phyloP scores from a whole-genome alignment of 2,797 vertebrate species.

The Onychomys leucogaster region DNA sequence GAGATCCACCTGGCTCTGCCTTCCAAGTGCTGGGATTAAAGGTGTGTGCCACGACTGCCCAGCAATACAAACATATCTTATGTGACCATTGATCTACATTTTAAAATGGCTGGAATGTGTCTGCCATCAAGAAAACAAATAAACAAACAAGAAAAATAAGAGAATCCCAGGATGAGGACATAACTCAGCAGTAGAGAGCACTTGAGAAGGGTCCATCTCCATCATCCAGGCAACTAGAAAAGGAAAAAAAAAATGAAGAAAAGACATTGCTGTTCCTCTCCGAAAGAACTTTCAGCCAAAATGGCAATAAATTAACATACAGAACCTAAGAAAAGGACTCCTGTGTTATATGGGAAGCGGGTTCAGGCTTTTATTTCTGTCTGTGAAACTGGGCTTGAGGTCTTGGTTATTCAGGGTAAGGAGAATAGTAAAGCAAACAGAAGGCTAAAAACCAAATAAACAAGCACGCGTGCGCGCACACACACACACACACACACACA shows the following conservation, averaged over 20 bases:
- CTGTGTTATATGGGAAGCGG: neutral
- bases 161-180: neutral
- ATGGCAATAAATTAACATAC: neutral
- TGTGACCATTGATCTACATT: neutral
- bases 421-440: conserved; percentile 11
- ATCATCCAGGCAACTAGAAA: neutral
- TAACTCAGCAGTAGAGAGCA: neutral
- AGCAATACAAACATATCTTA: neutral
- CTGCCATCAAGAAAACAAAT: neutral
- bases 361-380: neutral
- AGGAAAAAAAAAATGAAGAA: neutral
- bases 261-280: neutral
- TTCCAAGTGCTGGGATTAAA: too few relatives aligned
- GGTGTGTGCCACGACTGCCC: too few relatives aligned
- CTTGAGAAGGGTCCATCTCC: neutral
- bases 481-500: too few relatives aligned
- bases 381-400: neutral
- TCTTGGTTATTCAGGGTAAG: neutral
- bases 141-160: neutral
- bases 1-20: too few relatives aligned
- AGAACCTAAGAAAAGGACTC: neutral
- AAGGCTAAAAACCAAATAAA: neutral
- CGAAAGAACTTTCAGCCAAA: conserved; percentile 9
- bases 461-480: neutral
- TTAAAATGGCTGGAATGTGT: neutral